Percentiles rank a stretch among this genome's conserved stretches.
phyloP scores from a whole-genome alignment of 2,888 invertebrate genomes.

The Agrenia bidenticulata region DNA sequence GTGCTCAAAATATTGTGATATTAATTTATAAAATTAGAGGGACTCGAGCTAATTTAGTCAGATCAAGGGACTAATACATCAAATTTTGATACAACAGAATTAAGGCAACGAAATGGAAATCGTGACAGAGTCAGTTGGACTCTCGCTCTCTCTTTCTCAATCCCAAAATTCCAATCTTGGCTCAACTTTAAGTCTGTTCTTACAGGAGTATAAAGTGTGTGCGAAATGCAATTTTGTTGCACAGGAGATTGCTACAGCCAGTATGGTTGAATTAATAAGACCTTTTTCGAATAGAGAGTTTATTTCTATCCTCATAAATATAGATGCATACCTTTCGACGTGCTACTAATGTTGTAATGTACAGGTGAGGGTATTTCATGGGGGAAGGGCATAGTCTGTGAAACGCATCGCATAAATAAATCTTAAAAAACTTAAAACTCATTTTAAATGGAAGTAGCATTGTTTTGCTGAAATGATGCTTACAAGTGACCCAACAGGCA shows the following conservation, averaged over 20 bases:
- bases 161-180: not conserved
- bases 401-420: no score
- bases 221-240: conserved; percentile 9
- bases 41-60: no score
- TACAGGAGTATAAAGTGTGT: no score
- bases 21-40: no score
- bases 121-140: conserved; percentile 41
- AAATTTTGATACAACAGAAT: conserved; percentile 1
- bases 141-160: conserved; percentile 27
- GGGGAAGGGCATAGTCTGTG: not conserved
- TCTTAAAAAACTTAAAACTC: no score
- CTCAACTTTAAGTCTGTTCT: no score
- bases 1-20: no score
- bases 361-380: not conserved
- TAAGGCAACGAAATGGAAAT: conserved; percentile 40
- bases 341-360: no score
- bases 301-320: not conserved
- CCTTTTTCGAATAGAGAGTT: conserved; percentile 8
- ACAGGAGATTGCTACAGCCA: not conserved
- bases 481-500: no score
- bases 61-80: not conserved
- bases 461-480: no score
- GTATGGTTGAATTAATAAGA: conserved; percentile 9
- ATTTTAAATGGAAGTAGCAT: no score
- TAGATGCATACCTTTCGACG: no score